phyloP scores from a whole-genome alignment of 2,113 vertebrate genomes.

The Pituophis catenifer region DNA sequence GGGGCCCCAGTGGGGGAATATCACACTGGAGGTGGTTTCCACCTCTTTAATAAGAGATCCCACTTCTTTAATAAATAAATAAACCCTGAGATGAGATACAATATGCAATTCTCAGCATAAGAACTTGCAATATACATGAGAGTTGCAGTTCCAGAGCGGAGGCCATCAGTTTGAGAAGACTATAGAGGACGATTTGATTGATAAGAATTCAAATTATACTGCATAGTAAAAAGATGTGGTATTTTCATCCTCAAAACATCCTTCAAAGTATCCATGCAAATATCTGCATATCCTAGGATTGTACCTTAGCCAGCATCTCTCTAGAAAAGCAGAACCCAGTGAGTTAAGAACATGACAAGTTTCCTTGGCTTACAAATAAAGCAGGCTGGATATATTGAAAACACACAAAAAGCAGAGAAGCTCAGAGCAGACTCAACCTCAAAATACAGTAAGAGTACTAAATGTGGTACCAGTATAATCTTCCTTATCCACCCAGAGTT shows the following conservation, averaged over 20 bases:
- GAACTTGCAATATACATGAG: neutral
- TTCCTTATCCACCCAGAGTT: neutral
- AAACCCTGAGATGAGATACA: neutral
- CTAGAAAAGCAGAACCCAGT: neutral
- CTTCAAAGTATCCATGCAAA: neutral
- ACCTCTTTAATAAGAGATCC: too few species aligned
- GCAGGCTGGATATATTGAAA: neutral
- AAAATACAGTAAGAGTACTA: neutral
- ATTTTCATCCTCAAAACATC: neutral
- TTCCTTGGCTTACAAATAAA: neutral
- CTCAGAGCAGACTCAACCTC: neutral
- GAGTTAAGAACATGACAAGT: neutral
- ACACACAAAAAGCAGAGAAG: neutral
- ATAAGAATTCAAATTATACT: neutral
- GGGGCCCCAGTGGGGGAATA: neutral
- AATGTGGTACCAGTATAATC: neutral
- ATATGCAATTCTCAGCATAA: neutral
- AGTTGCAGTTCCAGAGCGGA: neutral
- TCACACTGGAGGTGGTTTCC: neutral
- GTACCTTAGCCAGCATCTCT: neutral
- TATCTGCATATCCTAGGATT: neutral
- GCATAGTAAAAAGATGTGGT: neutral
- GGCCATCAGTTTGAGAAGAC: neutral
- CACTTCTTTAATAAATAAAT: too few species aligned
- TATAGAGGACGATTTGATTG: neutral